Base-by-base conservation (phyloP, 2,888 invertebrate genomes). In the Vanessa cardui region DNA sequence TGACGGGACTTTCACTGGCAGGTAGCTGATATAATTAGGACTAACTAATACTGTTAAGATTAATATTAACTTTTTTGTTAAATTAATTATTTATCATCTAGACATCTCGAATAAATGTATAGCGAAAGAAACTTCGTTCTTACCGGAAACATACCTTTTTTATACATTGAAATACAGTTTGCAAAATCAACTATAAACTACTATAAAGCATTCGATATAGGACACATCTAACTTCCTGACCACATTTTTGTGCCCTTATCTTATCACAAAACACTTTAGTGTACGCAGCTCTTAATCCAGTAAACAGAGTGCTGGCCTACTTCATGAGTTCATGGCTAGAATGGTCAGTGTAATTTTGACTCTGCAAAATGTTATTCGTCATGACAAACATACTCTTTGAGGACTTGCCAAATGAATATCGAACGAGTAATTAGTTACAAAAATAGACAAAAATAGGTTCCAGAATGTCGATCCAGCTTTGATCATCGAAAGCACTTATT, bases 211-310 rank as follows among this genome's bases (percentile, higher is more conserved):
- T 21, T 39, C 9, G 12, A 39, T 39, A 12, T 39, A 39, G 39
- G 39, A 9, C 39, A 39, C 62, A 58, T 44, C 44, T 47, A 64
- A 58, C 31, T 50, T 49, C 52, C 46, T 8, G 47, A 45, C 49
- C 62, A 39, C 59, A 54, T 60, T 56, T 58, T 60, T 15, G 46
- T 45, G 44, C 20, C 44, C 56, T 78, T 85, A 85, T 83, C 85
- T 85, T 83, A 85, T 85, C 85, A 58, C 69, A 77, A 78, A 83
- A 78, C 76, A 75, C 79, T 83, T 82, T 80, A 77, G 80, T 80
- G 77, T 77, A 71, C 77, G 18, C 33, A 56, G 70, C 62, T 74
- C 74, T 74, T 78, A 78, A 78, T 78, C 77, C 76, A 76, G 75
- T 78, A 72, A 76, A 78, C 76, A 74, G 75, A 59, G 70, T 71